phyloP scores from a whole-genome alignment of 2,888 invertebrate genomes.

The Scrobipalpa costella region DNA sequence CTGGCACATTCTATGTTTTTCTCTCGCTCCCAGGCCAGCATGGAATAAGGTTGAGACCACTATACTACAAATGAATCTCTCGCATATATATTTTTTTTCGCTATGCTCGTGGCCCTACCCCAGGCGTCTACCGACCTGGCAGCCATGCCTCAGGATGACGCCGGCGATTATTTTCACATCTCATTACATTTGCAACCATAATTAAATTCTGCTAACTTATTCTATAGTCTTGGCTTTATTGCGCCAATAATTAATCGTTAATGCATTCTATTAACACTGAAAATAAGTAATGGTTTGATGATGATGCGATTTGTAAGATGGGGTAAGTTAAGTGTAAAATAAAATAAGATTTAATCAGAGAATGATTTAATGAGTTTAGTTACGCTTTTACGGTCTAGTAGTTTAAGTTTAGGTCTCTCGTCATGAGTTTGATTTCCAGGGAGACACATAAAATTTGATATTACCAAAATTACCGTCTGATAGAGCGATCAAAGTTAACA shows the following conservation, averaged over 20 bases:
- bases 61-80: no score
- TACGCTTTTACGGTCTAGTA: no score
- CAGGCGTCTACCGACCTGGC: slow-evolving; percentile 35
- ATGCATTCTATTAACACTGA: background rate
- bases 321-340: background rate
- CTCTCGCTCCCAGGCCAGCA: no score
- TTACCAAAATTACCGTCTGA: no score
- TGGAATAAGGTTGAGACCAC: no score
- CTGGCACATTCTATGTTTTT: no score
- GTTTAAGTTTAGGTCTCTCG: no score
- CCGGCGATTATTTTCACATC: slow-evolving; percentile 41
- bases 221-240: background rate
- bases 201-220: slow-evolving; percentile 18
- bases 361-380: no score
- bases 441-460: no score
- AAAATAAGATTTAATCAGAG: background rate
- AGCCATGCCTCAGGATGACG: slow-evolving; percentile 40
- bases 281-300: background rate
- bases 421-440: no score
- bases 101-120: background rate
- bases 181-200: slow-evolving; percentile 34
- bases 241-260: background rate
- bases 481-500: no score
- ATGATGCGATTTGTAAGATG: background rate
- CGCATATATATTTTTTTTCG: background rate